phyloP scores from a whole-genome alignment of 2,113 vertebrate genomes.

The Peromyscus maniculatus region DNA sequence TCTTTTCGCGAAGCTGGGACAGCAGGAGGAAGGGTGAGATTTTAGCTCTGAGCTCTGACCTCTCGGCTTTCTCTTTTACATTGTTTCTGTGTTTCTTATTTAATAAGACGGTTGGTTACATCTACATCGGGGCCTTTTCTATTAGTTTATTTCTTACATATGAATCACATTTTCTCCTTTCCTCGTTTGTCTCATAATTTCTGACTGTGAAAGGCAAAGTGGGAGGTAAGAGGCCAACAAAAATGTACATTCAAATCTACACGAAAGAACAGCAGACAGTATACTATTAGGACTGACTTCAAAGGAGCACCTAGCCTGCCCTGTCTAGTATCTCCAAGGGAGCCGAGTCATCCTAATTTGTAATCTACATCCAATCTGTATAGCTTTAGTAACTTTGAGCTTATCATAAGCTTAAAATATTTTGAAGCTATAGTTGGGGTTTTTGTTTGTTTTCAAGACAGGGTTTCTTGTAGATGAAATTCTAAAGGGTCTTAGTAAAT shows the following conservation, averaged over 20 bases:
- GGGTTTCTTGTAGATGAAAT: no score
- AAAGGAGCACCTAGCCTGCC: background rate
- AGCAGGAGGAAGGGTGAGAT: no score
- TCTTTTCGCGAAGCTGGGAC: no score
- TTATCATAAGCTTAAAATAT: background rate
- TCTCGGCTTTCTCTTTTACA: no score
- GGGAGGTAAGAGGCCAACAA: background rate
- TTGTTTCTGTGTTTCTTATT: no score
- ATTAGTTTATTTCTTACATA: background rate
- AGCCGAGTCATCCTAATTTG: background rate
- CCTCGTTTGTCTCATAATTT: constrained; percentile 26
- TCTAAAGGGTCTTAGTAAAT: no score
- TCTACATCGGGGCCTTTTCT: background rate
- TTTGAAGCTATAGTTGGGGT: background rate
- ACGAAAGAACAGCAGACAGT: background rate
- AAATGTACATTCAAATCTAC: background rate
- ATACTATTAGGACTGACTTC: background rate
- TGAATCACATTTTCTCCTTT: background rate
- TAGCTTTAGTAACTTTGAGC: background rate
- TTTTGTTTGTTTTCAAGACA: background rate
- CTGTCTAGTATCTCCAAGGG: background rate
- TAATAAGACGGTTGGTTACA: no score
- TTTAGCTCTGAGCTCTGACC: no score
- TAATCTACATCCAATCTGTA: background rate
- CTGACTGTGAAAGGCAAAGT: background rate